Evolutionary conservation across 2,888 invertebrate species (phyloP).

Genomic region (Drosophila siamana): DNA sequence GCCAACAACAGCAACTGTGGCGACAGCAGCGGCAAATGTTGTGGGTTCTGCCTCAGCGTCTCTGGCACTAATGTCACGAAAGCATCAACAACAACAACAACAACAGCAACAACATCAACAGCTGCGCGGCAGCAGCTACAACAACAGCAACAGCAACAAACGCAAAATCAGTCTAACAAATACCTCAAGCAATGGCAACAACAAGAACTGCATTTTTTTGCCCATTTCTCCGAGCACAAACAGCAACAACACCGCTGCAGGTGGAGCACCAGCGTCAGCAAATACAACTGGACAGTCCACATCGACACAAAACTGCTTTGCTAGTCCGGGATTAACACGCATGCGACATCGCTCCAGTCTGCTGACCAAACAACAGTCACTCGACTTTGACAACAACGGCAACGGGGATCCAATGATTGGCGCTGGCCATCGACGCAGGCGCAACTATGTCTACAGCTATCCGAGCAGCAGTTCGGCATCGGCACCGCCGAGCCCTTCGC

Average conservation of each 20-base stretch:
- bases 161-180: conserved; percentile 84
- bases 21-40: conserved; percentile 62
- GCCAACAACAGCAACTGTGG: conserved; percentile 42
- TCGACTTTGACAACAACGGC: conserved; percentile 74
- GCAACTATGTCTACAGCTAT: conserved; percentile 73
- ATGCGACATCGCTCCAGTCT: conserved; percentile 89
- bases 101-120: conserved; percentile 48
- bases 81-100: conserved; percentile 82
- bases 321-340: conserved; percentile 92
- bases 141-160: conserved; percentile 66
- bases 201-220: conserved; percentile 92
- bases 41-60: conserved; percentile 85
- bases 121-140: conserved; percentile 7
- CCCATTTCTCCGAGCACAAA: conserved; percentile 90
- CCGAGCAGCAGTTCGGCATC: conserved; percentile 85
- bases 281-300: conserved; percentile 21
- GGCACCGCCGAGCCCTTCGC: conserved; percentile 89
- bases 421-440: conserved; percentile 73
- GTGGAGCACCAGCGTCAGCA: conserved; percentile 13
- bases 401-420: conserved; percentile 84
- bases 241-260: conserved; percentile 11
- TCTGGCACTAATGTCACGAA: conserved; percentile 85
- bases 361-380: conserved; percentile 82
- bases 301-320: conserved; percentile 86
- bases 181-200: conserved; percentile 86